These are phyloP conservation scores for Chaetodon trifasciatus DNA, from an alignment of 2,797 vertebrate species.

Conservation along the genomic window DNA sequence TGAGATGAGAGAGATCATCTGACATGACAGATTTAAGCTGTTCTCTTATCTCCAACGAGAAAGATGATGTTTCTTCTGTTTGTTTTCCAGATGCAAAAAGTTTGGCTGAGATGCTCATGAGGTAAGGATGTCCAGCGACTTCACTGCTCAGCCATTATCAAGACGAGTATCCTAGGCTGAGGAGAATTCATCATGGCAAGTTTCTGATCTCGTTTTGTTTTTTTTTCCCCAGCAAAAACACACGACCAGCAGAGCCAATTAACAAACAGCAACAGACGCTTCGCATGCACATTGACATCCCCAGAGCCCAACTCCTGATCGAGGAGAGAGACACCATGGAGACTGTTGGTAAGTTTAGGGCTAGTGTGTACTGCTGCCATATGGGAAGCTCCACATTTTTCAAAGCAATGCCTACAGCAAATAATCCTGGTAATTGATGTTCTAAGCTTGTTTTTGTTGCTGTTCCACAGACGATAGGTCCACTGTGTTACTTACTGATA, in stretches of 20 bases:
- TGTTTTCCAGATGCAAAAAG: constrained; percentile 95
- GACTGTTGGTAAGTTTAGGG: constrained; percentile 90
- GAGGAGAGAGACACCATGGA: constrained; percentile 99
- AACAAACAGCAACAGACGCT: constrained; percentile 98
- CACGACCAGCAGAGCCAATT: constrained; percentile 94
- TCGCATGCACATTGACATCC: constrained; percentile 98
- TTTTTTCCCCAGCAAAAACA: constrained; percentile 92
- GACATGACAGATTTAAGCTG: neutral
- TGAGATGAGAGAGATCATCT: constrained; percentile 71
- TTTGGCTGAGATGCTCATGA: constrained; percentile 99
- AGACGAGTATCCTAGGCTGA: neutral
- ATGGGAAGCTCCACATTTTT: neutral
- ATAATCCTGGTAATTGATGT: neutral
- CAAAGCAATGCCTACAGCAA: neutral
- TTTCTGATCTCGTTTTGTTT: constrained; percentile 16
- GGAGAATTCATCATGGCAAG: neutral
- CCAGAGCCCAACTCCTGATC: constrained; percentile 96
- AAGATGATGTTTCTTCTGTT: constrained; percentile 55
- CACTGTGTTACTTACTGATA: constrained; percentile 95
- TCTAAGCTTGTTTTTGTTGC: constrained; percentile 22
- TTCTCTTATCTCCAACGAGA: neutral
- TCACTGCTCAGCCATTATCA: neutral
- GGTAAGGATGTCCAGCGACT: constrained; percentile 85
- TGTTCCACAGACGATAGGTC: constrained; percentile 92
- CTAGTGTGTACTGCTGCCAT: neutral